Evolutionary conservation across 2,113 vertebrate genomes (phyloP).

Genomic region (Muscicapa adusta): DNA sequence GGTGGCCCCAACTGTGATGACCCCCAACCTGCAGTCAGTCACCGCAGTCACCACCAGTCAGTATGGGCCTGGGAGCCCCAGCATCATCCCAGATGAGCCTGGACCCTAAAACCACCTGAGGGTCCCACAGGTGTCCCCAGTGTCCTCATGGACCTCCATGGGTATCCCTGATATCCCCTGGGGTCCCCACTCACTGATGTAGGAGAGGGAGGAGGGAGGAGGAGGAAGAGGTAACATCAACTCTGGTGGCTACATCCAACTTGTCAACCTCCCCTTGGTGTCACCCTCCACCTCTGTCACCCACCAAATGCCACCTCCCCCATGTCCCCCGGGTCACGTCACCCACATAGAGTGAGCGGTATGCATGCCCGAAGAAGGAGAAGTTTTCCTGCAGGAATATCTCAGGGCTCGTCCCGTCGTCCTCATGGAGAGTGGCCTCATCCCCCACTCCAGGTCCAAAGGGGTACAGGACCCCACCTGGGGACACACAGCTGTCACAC

Average conservation of each 20-base stretch:
- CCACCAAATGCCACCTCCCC: background rate
- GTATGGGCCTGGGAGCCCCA: background rate
- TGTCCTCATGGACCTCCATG: background rate
- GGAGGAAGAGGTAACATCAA: background rate
- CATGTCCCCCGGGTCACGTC: background rate
- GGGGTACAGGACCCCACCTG: background rate
- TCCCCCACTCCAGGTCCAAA: background rate
- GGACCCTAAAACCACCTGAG: background rate
- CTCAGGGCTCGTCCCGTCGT: background rate
- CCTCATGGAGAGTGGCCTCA: background rate
- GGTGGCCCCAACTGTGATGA: background rate
- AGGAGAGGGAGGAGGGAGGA: background rate
- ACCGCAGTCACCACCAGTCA: background rate
- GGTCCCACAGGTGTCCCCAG: background rate
- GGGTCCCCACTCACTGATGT: rapidly evolving
- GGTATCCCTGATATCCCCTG: background rate
- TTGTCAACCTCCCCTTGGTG: background rate
- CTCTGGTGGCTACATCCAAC: background rate
- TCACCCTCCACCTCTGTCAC: background rate
- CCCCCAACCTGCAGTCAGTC: background rate
- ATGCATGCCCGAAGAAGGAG: background rate
- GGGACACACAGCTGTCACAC: background rate
- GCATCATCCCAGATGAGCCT: background rate
- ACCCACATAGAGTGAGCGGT: background rate
- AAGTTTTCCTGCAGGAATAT: background rate